Conservation (phyloP, 1,140 invertebrate species). For the Aphidius ervi region DNA sequence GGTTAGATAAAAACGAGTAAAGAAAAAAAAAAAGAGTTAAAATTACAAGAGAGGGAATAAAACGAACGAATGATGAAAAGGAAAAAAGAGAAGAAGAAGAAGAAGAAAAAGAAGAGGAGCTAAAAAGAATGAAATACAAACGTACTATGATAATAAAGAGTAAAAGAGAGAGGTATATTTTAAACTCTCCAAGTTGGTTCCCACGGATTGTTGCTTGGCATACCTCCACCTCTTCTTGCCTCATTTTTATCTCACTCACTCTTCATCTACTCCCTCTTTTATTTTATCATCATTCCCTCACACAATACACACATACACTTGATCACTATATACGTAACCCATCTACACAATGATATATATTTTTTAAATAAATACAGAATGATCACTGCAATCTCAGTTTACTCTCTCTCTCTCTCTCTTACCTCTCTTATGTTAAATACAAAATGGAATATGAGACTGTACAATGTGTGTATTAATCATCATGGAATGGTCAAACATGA, state of each 20-base stretch:
- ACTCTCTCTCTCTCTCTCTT: background rate
- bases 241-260: slow-evolving; percentile 12
- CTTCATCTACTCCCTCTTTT: slow-evolving; percentile 19
- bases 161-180: slow-evolving; percentile 22
- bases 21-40: background rate
- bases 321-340: background rate
- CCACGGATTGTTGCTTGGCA: slow-evolving; percentile 23
- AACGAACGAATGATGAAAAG: slow-evolving; percentile 15
- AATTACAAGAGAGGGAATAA: slow-evolving; percentile 4
- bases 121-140: background rate
- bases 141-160: slow-evolving; percentile 3
- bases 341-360: slow-evolving; percentile 32
- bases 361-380: slow-evolving; percentile 10
- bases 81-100: slow-evolving; percentile 13
- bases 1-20: background rate
- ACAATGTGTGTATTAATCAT: slow-evolving; percentile 33
- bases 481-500: slow-evolving; percentile 25
- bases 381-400: slow-evolving; percentile 20
- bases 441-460: background rate
- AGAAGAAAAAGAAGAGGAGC: background rate
- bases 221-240: slow-evolving; percentile 22
- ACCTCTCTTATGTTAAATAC: background rate
- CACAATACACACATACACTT: no score
- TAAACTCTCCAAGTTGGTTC: slow-evolving; percentile 26
- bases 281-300: slow-evolving; percentile 14